Percentiles rank a stretch among this genome's conserved stretches.
These are phyloP conservation scores for Drosophila pandora DNA, from an alignment of 1,140 invertebrate genomes.

Conservation along the genomic window DNA sequence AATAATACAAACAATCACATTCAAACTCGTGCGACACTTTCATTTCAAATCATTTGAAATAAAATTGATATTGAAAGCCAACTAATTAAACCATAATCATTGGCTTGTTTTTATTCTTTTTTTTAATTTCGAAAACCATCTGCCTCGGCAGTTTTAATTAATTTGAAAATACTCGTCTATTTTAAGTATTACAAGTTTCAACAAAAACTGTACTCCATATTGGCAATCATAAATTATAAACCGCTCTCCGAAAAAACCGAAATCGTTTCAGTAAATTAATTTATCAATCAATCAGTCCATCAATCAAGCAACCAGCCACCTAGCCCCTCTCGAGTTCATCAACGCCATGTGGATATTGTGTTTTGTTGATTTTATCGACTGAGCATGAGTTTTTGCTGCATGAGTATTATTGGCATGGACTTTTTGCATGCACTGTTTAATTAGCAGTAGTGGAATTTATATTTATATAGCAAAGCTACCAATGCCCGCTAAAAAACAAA, in stretches of 20 bases:
- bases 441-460: conserved; percentile 19
- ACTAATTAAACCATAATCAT: conserved; percentile 11
- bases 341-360: conserved; percentile 9
- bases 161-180: background rate
- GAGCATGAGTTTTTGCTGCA: conserved; percentile 38
- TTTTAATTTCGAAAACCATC: background rate
- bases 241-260: background rate
- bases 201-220: background rate
- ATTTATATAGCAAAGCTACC: conserved; percentile 31
- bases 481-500: conserved; percentile 35
- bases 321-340: conserved; percentile 17
- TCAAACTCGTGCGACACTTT: conserved; percentile 12
- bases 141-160: background rate
- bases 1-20: conserved; percentile 52
- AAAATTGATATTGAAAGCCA: conserved; percentile 7
- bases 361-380: conserved; percentile 19
- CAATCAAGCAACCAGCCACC: conserved; percentile 23
- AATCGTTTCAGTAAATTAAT: conserved; percentile 37
- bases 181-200: background rate
- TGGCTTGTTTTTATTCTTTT: background rate
- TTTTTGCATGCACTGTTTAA: conserved; percentile 64
- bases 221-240: conserved; percentile 3
- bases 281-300: conserved; percentile 36
- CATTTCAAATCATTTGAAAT: conserved; percentile 3
- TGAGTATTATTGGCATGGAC: conserved; percentile 73